Percentiles rank a stretch among this genome's conserved stretches.
Conservation (phyloP, 2,888 invertebrate species). For the Erebia aethiops region DNA sequence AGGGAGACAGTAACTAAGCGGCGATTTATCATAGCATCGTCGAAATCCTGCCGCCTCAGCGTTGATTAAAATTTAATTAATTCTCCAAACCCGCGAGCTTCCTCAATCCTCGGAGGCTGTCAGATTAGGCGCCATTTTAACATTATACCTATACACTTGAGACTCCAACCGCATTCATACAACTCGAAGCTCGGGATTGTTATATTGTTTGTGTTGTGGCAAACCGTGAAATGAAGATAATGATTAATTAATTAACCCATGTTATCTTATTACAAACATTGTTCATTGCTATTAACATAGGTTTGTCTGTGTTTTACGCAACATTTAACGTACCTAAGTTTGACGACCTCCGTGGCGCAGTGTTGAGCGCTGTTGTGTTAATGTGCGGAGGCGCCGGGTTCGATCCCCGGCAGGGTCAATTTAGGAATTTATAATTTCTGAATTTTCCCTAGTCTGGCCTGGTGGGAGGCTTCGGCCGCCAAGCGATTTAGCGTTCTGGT, state of each 20-base stretch:
- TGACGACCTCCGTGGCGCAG: too few relatives aligned
- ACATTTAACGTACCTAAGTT: too few relatives aligned
- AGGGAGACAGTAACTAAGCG: slow-evolving; percentile 7
- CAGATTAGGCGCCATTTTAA: slow-evolving; percentile 28
- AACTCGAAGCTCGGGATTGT: background rate
- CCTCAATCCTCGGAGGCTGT: slow-evolving; percentile 25
- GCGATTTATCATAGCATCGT: slow-evolving; percentile 34
- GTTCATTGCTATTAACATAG: too few relatives aligned
- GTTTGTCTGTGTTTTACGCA: too few relatives aligned
- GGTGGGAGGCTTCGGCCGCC: too few relatives aligned
- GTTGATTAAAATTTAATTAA: slow-evolving; percentile 43
- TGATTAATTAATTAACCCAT: background rate
- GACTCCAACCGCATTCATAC: background rate
- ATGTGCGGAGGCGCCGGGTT: too few relatives aligned
- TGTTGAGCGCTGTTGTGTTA: too few relatives aligned
- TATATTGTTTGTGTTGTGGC: background rate
- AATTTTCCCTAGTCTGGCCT: too few relatives aligned
- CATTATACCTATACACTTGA: background rate
- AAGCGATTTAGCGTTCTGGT: too few relatives aligned
- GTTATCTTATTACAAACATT: too few relatives aligned
- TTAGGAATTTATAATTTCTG: too few relatives aligned
- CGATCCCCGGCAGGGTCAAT: too few relatives aligned
- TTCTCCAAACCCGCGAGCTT: slow-evolving; percentile 33
- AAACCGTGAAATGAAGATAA: background rate
- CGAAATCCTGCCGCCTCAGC: slow-evolving; percentile 30